Base-by-base conservation (phyloP, 2,888 invertebrate species). In the Aphidius colemani region DNA sequence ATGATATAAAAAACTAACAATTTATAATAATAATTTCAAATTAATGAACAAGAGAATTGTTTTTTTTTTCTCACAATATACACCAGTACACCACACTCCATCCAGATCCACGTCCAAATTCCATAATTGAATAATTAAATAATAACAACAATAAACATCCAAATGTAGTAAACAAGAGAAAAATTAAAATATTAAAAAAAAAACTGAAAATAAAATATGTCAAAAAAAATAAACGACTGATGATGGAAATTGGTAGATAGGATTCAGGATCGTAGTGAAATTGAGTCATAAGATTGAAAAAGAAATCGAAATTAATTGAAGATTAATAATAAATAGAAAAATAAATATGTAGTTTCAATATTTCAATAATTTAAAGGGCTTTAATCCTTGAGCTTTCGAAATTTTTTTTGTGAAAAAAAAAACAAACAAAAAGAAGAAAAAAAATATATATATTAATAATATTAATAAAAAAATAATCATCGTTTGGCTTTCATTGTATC, bases 71-170 rank as follows among this genome's bases (percentile, higher is more conserved):
- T 72, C 70, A 72, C 70, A 66, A 72, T 69, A 72, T 68, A 75
- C 70, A 75, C 73, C 75, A 72, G 73, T 75, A 75, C 72, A 80
- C 79, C 78, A 78, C 78, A 78, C 78, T 81, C 81, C 81, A 81
- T 81, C 81, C 81, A 81, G 71, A 74, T 80, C 80, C 79, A 80
- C 81, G 81, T 81, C 81, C 80, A 79, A 79, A 67, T 74, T 76
- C 73, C 74, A 73, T 66, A 67, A 74, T 66, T 53, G 57, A 64
- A 49, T 58, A 50, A 56, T 53, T 49, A 48, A 59, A 43, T 44
- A 53, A 49, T 11, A 53, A 63, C 56, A 45, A 53, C 55, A 45
- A 46, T 58, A 65, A 65, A 11, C 51, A 63, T 62, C 55, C 57
- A 65, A 67, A 59, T 46, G 64, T 63, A 63, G 59, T 60, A 40